These are phyloP conservation scores for Himalopsyche kuldschensis DNA, from an alignment of 2,888 invertebrate species.

Conservation along the genomic window DNA sequence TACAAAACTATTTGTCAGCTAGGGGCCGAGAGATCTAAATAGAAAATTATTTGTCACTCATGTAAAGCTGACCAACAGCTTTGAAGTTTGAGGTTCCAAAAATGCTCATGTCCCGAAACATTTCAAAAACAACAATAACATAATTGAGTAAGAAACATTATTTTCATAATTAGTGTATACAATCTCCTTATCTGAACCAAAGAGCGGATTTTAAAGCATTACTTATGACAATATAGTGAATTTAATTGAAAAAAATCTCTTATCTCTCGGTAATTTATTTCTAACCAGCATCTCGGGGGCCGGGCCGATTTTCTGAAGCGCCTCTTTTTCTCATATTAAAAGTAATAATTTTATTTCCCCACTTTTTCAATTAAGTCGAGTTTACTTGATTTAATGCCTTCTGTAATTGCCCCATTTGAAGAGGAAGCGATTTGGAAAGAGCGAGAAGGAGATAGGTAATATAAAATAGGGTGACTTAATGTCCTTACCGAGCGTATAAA, in stretches of 20 bases:
- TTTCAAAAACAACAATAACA: too few relatives aligned
- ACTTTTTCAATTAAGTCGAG: conserved; percentile 1
- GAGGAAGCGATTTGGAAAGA: not conserved
- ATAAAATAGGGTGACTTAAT: conserved; percentile 19
- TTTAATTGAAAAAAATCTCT: not conserved
- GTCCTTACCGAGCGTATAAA: conserved; percentile 14
- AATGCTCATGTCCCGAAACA: too few relatives aligned
- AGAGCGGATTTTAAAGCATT: too few relatives aligned
- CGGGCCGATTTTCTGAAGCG: not conserved
- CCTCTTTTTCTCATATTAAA: not conserved
- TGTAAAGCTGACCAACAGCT: too few relatives aligned
- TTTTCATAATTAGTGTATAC: too few relatives aligned
- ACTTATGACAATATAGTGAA: not conserved
- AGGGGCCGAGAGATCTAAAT: too few relatives aligned
- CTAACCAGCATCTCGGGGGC: not conserved
- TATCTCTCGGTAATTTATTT: not conserved
- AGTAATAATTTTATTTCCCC: not conserved
- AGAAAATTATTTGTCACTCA: too few relatives aligned
- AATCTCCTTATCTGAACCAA: too few relatives aligned
- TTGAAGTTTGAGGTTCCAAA: too few relatives aligned
- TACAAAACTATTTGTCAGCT: too few relatives aligned
- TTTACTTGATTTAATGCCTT: conserved; percentile 28
- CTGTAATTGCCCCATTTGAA: conserved; percentile 28
- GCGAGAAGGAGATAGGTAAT: not conserved
- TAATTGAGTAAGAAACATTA: too few relatives aligned